Evolutionary conservation across 2,797 vertebrate species (phyloP).

Genomic region (Typhlichthys subterraneus): DNA sequence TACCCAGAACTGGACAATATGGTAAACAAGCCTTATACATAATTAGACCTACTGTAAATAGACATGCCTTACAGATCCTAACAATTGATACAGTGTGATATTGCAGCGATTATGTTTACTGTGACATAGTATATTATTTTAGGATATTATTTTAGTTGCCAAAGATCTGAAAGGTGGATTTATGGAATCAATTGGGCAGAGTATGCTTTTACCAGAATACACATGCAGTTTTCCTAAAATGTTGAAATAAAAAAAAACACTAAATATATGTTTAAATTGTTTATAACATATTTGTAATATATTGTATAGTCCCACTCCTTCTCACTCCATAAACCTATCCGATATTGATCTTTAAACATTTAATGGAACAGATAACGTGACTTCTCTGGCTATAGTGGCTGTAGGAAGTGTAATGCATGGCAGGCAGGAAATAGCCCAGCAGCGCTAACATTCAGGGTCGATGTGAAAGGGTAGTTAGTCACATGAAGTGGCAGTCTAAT

Average conservation of each 20-base stretch:
- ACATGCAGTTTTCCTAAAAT: too few relatives aligned
- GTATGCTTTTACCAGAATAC: too few relatives aligned
- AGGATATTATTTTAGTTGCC: too few relatives aligned
- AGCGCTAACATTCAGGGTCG: constrained; percentile 24
- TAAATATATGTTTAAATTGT: too few relatives aligned
- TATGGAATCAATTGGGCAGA: too few relatives aligned
- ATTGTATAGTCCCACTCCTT: too few relatives aligned
- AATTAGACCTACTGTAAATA: not conserved
- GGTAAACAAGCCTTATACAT: not conserved
- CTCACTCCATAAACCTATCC: too few relatives aligned
- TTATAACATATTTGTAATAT: too few relatives aligned
- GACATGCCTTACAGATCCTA: not conserved
- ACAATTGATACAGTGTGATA: not conserved
- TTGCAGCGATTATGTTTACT: too few relatives aligned
- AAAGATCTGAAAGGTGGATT: too few relatives aligned
- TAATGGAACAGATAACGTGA: constrained; percentile 43
- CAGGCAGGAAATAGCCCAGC: constrained; percentile 49
- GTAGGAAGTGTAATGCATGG: constrained; percentile 53
- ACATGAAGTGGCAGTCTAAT: constrained; percentile 34
- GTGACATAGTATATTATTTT: too few relatives aligned
- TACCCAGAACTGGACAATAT: not conserved
- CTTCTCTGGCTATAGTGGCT: constrained; percentile 16
- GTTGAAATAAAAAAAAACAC: too few relatives aligned
- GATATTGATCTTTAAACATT: constrained; percentile 48
- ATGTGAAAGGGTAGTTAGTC: constrained; percentile 54